Conservation (phyloP, 2,797 vertebrate genomes). For the Enteromius argenteus region DNA sequence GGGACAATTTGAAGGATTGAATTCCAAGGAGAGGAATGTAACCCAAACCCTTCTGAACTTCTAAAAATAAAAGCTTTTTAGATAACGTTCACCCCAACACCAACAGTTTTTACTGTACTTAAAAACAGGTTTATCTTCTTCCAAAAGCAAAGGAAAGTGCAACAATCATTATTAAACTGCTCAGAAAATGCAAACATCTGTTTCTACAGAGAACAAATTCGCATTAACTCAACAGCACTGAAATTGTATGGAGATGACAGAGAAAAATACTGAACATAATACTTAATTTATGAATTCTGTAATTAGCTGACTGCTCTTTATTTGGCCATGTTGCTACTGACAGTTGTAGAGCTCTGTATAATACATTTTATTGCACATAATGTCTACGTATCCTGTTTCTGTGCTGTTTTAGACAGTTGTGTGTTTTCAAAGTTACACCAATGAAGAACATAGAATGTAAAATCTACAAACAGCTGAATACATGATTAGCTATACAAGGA, state of each 20-base stretch:
- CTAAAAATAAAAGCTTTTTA: conserved; percentile 42
- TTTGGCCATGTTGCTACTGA: neutral
- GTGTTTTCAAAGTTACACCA: conserved; percentile 6
- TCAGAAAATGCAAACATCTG: neutral
- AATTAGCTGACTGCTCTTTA: neutral
- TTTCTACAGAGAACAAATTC: neutral
- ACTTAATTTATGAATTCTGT: neutral
- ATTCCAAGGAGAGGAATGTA: conserved; percentile 26
- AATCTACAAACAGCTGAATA: conserved; percentile 1
- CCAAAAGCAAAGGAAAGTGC: neutral
- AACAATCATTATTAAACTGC: conserved; percentile 11
- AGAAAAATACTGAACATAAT: conserved; percentile 22
- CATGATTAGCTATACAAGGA: conserved; percentile 1
- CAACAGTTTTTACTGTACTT: conserved; percentile 10
- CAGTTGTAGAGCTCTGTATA: conserved; percentile 6
- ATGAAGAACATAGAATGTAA: neutral
- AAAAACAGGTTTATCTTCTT: neutral
- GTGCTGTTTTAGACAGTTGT: neutral
- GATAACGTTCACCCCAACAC: conserved; percentile 4
- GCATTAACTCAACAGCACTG: neutral
- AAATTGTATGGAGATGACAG: neutral
- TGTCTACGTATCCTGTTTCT: neutral
- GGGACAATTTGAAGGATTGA: conserved; percentile 33
- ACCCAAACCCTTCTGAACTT: conserved; percentile 2
- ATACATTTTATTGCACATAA: conserved; percentile 28